Base-by-base conservation (phyloP, 2,888 invertebrate species). In the Brachycybe producta region DNA sequence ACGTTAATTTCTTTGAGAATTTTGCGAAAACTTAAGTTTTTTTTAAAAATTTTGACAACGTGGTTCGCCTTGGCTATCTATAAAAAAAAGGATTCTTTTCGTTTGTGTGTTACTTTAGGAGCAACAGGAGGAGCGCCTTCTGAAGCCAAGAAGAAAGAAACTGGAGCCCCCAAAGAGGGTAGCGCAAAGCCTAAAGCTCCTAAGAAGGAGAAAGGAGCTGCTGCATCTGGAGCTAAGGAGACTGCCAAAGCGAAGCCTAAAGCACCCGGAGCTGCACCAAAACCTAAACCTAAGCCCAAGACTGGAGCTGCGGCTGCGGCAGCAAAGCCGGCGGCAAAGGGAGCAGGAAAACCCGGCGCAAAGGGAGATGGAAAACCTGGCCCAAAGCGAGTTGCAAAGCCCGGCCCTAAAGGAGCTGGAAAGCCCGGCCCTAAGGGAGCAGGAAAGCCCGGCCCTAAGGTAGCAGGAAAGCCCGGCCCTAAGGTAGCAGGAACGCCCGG, bases 281-380 rank as follows among this genome's bases (percentile, higher is more conserved):
- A 60, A 56, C 69, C 73, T 36, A 72, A 64, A 2, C 38, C 41
- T 3, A 42, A 42, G 13, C 38, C 32, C 23, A 72, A 73, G 62
- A 74, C 35, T 35, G 35, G 74, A 62, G 67, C 74, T 39, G 59
- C 61, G 8, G 60, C 60, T 15, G 73, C 74, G 41, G 59, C 60
- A 49, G 59, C 60, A 13, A 60, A 57, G 51, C 65, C 65, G 53
- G 57, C 62, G 4, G 49, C 56, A 15, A 52, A 54, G 27, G 51
- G 51, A 26, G 44, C 50, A 5, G 54, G 47, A 27, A 57, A 57
- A 46, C 54, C 64, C 35, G 51, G 45, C 15, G 46, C 60, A 13
- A 73, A 73, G 64, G 72, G 72, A 53, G 72, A 73, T n/a, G 36
- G 7, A n/a, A n/a, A n/a, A n/a, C n/a, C n/a, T 27, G 27, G 68